Conservation (phyloP, 2,888 invertebrate genomes). For the Lasioglossum leucozonium region DNA sequence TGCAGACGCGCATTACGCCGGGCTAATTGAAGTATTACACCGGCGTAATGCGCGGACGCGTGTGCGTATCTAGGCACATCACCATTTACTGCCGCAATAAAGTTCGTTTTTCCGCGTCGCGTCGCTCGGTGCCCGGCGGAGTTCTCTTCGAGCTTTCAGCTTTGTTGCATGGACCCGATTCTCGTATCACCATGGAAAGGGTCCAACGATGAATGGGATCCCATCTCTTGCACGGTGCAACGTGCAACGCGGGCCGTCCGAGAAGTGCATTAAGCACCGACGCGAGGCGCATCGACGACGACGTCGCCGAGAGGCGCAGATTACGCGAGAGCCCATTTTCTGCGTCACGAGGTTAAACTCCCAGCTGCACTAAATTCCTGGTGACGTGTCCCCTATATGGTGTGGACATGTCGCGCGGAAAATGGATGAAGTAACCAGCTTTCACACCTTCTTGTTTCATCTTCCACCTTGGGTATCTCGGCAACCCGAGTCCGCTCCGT, state of each 20-base stretch:
- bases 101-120: too few species aligned
- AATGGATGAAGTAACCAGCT: conserved; percentile 52
- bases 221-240: too few species aligned
- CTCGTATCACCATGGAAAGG: conserved; percentile 1
- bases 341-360: conserved; percentile 39
- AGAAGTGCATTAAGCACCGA: conserved; percentile 50
- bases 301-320: conserved; percentile 37
- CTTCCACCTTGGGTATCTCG: conserved; percentile 25
- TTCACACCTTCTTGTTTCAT: conserved; percentile 31
- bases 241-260: conserved; percentile 26
- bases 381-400: conserved; percentile 20
- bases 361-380: conserved; percentile 51
- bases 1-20: too few species aligned
- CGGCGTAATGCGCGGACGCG: too few species aligned
- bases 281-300: background rate
- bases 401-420: conserved; percentile 34
- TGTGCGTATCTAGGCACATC: too few species aligned
- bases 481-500: background rate
- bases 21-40: too few species aligned
- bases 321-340: conserved; percentile 52
- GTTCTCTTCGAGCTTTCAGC: background rate
- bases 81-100: too few species aligned
- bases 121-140: too few species aligned
- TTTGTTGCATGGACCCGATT: conserved; percentile 28
- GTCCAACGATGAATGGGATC: conserved; percentile 51